A percentile compares a stretch with the other conserved stretches of the same genome.
These are phyloP conservation scores for Caenorhabditis briggsae DNA, from an alignment of 1,140 invertebrate species.

Conservation along the genomic window DNA sequence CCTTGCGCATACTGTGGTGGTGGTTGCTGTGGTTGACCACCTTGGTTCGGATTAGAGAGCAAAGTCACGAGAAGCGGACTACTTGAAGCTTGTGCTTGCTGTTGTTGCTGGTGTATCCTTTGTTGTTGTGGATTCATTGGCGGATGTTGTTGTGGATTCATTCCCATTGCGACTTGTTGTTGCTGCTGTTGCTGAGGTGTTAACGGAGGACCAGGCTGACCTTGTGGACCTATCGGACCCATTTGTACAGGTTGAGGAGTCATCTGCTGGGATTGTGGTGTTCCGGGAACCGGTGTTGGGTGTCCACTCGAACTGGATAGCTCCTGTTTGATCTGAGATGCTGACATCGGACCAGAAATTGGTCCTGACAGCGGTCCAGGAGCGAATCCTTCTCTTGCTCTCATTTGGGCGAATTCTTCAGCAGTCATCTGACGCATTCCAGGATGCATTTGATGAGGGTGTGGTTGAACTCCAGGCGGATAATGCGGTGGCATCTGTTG, in stretches of 20 bases:
- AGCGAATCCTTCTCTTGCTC: background rate
- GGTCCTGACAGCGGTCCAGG: too few species aligned
- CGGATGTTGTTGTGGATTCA: background rate
- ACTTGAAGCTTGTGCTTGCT: background rate
- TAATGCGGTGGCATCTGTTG: conserved; percentile 54
- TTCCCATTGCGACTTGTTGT: background rate
- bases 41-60: conserved; percentile 16
- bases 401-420: conserved; percentile 36
- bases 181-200: background rate
- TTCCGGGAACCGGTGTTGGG: conserved; percentile 9
- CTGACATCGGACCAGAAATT: too few species aligned
- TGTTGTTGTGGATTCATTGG: conserved; percentile 49
- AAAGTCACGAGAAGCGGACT: conserved; percentile 55
- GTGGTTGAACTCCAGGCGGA: conserved; percentile 32
- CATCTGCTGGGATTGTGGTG: conserved; percentile 30
- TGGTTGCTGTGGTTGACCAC: conserved; percentile 14
- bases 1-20: background rate
- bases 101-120: conserved; percentile 48
- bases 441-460: conserved; percentile 53
- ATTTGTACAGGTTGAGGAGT: background rate
- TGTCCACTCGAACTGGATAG: background rate
- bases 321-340: conserved; percentile 24
- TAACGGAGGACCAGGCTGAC: conserved; percentile 27
- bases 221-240: background rate
- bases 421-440: conserved; percentile 42